A percentile compares a stretch with the other conserved stretches of the same genome.
Conservation (phyloP, 2,113 vertebrate genomes). For the Nerophis lumbriciformis region DNA sequence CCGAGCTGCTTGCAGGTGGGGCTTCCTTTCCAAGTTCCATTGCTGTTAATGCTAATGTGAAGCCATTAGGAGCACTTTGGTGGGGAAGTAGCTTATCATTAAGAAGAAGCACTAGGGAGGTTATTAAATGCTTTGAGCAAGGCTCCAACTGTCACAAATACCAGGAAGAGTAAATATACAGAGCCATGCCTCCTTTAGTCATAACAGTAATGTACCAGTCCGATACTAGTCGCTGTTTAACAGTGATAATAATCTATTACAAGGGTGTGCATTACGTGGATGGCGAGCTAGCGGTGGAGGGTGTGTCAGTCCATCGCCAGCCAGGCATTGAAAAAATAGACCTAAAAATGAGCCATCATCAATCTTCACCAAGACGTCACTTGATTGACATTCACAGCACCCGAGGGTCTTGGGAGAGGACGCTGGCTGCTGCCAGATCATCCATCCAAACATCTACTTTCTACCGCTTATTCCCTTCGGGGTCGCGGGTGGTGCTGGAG, state of each 20-base stretch:
- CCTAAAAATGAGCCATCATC: too few relatives aligned
- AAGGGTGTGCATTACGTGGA: too few relatives aligned
- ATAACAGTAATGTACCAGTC: constrained; percentile 30
- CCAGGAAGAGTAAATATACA: constrained; percentile 46
- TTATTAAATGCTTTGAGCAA: constrained; percentile 50
- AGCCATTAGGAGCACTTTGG: constrained; percentile 54
- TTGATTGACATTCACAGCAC: too few relatives aligned
- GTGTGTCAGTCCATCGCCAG: too few relatives aligned
- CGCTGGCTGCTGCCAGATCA: too few relatives aligned
- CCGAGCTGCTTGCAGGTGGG: constrained; percentile 63
- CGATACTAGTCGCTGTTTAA: neutral
- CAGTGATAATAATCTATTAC: neutral
- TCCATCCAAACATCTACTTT: too few relatives aligned
- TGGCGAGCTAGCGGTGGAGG: too few relatives aligned
- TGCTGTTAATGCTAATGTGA: constrained; percentile 56
- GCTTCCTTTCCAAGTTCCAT: constrained; percentile 59
- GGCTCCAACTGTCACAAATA: constrained; percentile 50
- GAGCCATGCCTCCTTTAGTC: constrained; percentile 24
- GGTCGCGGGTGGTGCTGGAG: too few relatives aligned
- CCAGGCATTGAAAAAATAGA: too few relatives aligned
- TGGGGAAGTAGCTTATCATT: constrained; percentile 51
- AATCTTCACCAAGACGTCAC: too few relatives aligned
- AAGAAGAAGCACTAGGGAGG: constrained; percentile 54
- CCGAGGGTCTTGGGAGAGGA: too few relatives aligned
- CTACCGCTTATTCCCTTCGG: too few relatives aligned